phyloP scores from a whole-genome alignment of 1,140 invertebrate species.

The Ceratina australensis region DNA sequence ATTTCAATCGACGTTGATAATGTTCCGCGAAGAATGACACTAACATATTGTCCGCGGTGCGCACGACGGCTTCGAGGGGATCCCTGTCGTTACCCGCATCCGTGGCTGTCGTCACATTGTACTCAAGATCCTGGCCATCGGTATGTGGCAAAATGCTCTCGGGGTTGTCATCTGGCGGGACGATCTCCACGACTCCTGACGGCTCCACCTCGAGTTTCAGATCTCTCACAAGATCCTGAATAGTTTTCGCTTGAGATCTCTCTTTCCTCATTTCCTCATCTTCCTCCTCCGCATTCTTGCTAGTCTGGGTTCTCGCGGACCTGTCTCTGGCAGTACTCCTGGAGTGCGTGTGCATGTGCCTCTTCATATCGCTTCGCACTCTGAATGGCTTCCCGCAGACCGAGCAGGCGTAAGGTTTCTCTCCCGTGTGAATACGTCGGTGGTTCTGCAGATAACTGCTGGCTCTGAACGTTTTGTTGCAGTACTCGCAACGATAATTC shows the following conservation, averaged over 20 bases:
- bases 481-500: slow-evolving; percentile 93
- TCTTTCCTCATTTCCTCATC: slow-evolving; percentile 44
- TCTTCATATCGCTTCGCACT: slow-evolving; percentile 91
- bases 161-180: slow-evolving; percentile 69
- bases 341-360: slow-evolving; percentile 90
- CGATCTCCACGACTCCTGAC: slow-evolving; percentile 70
- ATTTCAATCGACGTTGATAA: too few relatives aligned
- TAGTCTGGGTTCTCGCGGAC: slow-evolving; percentile 47
- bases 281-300: slow-evolving; percentile 50
- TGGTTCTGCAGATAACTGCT: slow-evolving; percentile 93
- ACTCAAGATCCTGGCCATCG: slow-evolving; percentile 71
- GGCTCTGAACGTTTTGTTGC: slow-evolving; percentile 90
- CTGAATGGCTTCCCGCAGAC: slow-evolving; percentile 91
- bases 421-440: slow-evolving; percentile 94
- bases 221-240: slow-evolving; percentile 75
- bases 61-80: slow-evolving; percentile 74
- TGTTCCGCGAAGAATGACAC: slow-evolving; percentile 40
- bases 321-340: slow-evolving; percentile 72
- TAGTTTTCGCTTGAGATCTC: slow-evolving; percentile 60
- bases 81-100: slow-evolving; percentile 65
- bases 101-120: slow-evolving; percentile 54
- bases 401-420: slow-evolving; percentile 88
- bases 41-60: slow-evolving; percentile 70
- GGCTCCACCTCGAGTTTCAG: slow-evolving; percentile 74
- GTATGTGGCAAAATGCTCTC: slow-evolving; percentile 77